Conservation (phyloP, 2,113 vertebrate genomes). For the Serilophus lunatus region DNA sequence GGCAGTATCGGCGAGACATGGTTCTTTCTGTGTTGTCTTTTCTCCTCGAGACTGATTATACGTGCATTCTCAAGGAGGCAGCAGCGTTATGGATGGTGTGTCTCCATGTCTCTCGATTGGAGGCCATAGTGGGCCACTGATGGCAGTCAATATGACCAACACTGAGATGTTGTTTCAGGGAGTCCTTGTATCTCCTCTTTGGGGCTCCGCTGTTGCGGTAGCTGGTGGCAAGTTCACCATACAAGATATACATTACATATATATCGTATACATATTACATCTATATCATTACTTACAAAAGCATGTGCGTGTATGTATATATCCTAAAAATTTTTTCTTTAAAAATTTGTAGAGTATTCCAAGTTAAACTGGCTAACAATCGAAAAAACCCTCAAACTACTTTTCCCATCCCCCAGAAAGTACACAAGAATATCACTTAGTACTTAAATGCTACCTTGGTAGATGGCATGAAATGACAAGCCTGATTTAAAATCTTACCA, state of each 20-base stretch:
- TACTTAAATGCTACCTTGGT: neutral
- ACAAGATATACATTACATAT: neutral
- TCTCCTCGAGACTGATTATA: no score
- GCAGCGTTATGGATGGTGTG: no score
- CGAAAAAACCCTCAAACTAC: neutral
- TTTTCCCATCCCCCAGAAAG: neutral
- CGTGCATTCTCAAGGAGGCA: no score
- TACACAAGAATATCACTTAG: neutral
- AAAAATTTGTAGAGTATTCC: neutral
- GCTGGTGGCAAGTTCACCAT: no score
- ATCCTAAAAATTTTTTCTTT: neutral
- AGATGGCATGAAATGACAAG: neutral
- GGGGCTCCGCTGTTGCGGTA: no score
- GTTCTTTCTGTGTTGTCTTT: no score
- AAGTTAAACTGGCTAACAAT: neutral
- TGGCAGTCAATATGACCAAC: no score
- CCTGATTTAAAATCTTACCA: neutral
- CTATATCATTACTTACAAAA: neutral
- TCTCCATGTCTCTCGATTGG: no score
- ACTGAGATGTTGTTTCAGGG: no score
- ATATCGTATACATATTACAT: neutral
- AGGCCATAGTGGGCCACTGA: no score
- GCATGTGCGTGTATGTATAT: rapidly evolving
- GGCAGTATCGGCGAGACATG: no score
- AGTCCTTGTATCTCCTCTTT: no score